Evolutionary conservation across 2,797 vertebrate genomes (phyloP), one percentile per base, ranked within the genome.

Genomic region (Lerista edwardsae): DNA sequence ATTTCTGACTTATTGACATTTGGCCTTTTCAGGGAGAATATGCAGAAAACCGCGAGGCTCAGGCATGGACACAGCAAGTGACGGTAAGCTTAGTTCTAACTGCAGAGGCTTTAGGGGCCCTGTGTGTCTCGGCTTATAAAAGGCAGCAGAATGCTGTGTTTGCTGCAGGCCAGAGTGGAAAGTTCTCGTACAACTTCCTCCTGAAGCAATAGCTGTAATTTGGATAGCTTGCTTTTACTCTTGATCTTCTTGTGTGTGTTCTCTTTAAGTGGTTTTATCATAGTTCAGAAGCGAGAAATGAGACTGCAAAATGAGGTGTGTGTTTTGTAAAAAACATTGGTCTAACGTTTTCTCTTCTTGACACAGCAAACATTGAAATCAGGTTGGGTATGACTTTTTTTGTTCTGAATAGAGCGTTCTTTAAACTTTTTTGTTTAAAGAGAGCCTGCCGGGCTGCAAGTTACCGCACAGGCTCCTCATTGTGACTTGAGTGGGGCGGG

Each of bases 341-440:
- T 36, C 71, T 44, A 69, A 11, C 11, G 0, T 39, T 79, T 47
- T 25, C 14, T 75, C 59, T 36, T 67, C 14, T 27, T 57, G 27
- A 57, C 64, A 76, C 68, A 68, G 64, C 36, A 83, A 75, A 67
- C 41, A 74, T 19, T 83, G 62, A 57, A 29, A 59, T 39, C 21
- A 17, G 34, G 31, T 17, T 68, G 14, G 84, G n/a, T 41, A 4
- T 67, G 73, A 59, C 57, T 19, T 10, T 59, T n/a, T 1, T 86
- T 57, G 61, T 75, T 88, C 23, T 62, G 39, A 88, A 62, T 51
- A 83, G 59, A 86, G 59, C 23, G 84, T n/a, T n/a, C n/a, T n/a
- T n/a, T n/a, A n/a, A n/a, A n/a, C n/a, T n/a, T n/a, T n/a, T n/a
- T n/a, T 68, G 61, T 68, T 21, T 88, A 3, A 17, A 51, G 27